phyloP scores from a whole-genome alignment of 2,888 invertebrate genomes.

The Parasteatoda lunata region DNA sequence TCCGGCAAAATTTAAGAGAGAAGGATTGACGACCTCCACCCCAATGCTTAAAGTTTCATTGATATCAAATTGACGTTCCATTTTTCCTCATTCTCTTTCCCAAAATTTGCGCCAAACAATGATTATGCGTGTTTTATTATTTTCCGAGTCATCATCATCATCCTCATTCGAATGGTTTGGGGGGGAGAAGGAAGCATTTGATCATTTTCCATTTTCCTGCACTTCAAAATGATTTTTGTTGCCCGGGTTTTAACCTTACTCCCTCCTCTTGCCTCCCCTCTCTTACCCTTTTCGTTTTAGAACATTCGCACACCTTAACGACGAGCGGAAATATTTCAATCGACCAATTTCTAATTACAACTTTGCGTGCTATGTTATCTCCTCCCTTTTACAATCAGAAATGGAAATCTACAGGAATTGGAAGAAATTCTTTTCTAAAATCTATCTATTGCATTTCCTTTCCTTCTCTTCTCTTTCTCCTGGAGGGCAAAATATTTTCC shows the following conservation, averaged over 20 bases:
- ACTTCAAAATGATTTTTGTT: constrained; percentile 50
- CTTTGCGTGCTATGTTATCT: constrained; percentile 48
- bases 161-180: background rate
- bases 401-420: constrained; percentile 56
- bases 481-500: constrained; percentile 61
- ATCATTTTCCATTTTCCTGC: constrained; percentile 57
- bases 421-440: constrained; percentile 32
- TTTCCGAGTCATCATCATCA: constrained; percentile 46
- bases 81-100: constrained; percentile 46
- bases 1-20: background rate
- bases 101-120: constrained; percentile 51
- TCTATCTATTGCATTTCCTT: constrained; percentile 11
- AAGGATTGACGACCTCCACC: constrained; percentile 4
- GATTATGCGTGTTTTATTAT: constrained; percentile 59
- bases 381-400: constrained; percentile 48
- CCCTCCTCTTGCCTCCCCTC: background rate
- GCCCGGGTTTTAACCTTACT: constrained; percentile 33
- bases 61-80: constrained; percentile 63
- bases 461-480: constrained; percentile 17
- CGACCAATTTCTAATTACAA: constrained; percentile 65
- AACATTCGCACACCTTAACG: constrained; percentile 53
- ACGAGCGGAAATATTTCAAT: constrained; percentile 65
- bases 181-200: constrained; percentile 11
- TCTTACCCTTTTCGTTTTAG: constrained; percentile 48
- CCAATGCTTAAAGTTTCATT: constrained; percentile 34